Base-by-base conservation (phyloP, 2,888 invertebrate species). In the Agapostemon virescens region DNA sequence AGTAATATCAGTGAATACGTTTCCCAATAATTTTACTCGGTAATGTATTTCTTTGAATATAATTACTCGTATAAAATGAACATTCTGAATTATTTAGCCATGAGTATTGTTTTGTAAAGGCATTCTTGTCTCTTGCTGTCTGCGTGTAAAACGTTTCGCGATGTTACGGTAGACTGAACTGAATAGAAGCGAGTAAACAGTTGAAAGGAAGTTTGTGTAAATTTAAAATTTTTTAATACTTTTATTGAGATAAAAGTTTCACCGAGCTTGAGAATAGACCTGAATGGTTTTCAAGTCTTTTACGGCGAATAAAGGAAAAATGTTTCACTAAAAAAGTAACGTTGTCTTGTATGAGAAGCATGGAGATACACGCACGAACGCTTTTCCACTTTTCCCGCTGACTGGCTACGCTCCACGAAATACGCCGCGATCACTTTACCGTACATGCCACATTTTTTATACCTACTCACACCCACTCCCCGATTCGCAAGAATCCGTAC, bases 331-430 rank as follows among this genome's bases (percentile, higher is more conserved):
- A 61, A 33, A 30, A 40, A 23, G 42, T 40, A 26, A 38, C 66
- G 40, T 67, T 42, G 42, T 26, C 42, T 42, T 30, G 42, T 30
- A 33, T 33, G 63, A 67, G 36, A 68, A 52, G 61, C n/a, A 38
- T 7, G 45, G 20, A 69, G 38, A 66, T 69, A 58, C 69, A 30
- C 69, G 69, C 77, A 42, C 30, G 69, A 69, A 13, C 40, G 80
- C 61, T 70, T 78, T 77, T 84, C 66, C 84, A 84, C 74, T 77
- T 81, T 79, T 79, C 70, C 42, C 38, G 49, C 40, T 66, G 74
- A 74, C 74, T 71, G 76, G 61, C 63, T 71, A 61, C 33, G 74
- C 55, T 72, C 30, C 64, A 33, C 66, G 74, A 76, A 82, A 79
- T 67, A 71, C 69, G 33, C 42, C 58, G n/a, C 42, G 40, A 69